Conservation (phyloP, 92 coral and sea anemone species). For the Hydrozoanthus gracilis region DNA sequence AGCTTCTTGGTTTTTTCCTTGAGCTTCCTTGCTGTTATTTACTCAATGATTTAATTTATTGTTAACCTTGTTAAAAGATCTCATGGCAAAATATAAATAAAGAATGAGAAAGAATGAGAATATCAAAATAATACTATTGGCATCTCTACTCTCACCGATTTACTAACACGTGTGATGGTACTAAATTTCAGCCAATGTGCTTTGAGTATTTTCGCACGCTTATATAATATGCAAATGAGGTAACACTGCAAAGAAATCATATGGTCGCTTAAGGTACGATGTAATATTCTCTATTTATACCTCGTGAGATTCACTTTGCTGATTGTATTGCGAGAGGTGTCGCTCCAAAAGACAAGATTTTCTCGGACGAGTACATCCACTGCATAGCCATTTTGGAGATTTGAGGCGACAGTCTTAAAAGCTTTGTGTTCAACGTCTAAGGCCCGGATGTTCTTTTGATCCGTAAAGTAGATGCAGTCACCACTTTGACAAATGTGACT, state of each 20-base stretch:
- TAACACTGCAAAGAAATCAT: too few species aligned
- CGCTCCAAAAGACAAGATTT: constrained; percentile 25
- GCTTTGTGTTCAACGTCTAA: constrained; percentile 14
- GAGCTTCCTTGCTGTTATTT: too few species aligned
- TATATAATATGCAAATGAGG: too few species aligned
- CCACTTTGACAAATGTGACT: constrained; percentile 23
- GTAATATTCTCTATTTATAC: background rate
- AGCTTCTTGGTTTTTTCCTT: too few species aligned
- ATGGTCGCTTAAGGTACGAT: background rate
- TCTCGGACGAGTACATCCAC: constrained; percentile 38
- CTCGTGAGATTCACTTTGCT: constrained; percentile 17
- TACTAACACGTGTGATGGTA: background rate
- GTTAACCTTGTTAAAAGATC: too few species aligned
- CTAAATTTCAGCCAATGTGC: too few species aligned
- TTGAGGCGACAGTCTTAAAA: constrained; percentile 7
- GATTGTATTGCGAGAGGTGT: constrained; percentile 1
- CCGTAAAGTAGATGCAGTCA: constrained; percentile 30
- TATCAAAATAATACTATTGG: background rate
- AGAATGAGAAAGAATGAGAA: background rate
- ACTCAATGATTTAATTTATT: too few species aligned
- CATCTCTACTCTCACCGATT: background rate
- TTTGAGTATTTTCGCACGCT: too few species aligned
- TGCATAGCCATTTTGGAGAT: background rate
- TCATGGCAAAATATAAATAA: background rate
- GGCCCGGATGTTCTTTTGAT: constrained; percentile 19